phyloP scores from a whole-genome alignment of 2,888 invertebrate genomes.

The Plebejus melissa region DNA sequence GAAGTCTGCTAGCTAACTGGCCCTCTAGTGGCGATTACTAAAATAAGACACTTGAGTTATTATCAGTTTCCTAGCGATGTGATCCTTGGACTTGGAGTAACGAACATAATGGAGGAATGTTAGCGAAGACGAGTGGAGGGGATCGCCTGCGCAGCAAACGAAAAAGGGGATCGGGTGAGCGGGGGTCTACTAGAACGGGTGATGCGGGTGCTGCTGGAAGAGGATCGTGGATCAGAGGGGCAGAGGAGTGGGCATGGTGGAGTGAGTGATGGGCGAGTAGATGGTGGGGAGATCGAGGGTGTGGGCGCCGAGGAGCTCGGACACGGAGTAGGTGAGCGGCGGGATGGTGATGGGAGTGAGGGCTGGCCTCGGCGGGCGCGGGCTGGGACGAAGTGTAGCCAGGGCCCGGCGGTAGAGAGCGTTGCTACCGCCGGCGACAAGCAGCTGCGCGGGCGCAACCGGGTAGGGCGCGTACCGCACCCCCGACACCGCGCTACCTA shows the following conservation, averaged over 20 bases:
- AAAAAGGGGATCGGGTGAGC: constrained; percentile 27
- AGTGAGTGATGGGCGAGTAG: constrained; percentile 83
- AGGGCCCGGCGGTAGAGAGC: constrained; percentile 68
- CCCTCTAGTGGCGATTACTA: constrained; percentile 73
- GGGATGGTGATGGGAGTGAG: constrained; percentile 64
- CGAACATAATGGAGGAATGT: constrained; percentile 64
- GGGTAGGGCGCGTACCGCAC: constrained; percentile 82
- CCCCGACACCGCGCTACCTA: constrained; percentile 84
- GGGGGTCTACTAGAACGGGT: constrained; percentile 55
- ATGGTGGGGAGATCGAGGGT: constrained; percentile 86
- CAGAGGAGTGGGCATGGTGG: constrained; percentile 76
- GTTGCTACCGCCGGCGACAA: constrained; percentile 60
- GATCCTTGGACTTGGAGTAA: constrained; percentile 54
- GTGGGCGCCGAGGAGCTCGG: constrained; percentile 81
- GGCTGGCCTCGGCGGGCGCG: constrained; percentile 61
- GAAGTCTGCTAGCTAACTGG: constrained; percentile 73
- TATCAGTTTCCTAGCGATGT: constrained; percentile 66
- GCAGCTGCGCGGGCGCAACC: constrained; percentile 72
- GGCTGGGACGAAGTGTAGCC: constrained; percentile 65
- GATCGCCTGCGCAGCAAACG: constrained; percentile 36
- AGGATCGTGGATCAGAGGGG: constrained; percentile 76
- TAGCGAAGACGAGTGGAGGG: constrained; percentile 54
- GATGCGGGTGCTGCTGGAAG: constrained; percentile 73
- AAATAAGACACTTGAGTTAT: constrained; percentile 76
- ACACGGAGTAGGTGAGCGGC: constrained; percentile 70